Evolutionary conservation across 2,888 invertebrate genomes (phyloP).

Genomic region (Andricus curvator): DNA sequence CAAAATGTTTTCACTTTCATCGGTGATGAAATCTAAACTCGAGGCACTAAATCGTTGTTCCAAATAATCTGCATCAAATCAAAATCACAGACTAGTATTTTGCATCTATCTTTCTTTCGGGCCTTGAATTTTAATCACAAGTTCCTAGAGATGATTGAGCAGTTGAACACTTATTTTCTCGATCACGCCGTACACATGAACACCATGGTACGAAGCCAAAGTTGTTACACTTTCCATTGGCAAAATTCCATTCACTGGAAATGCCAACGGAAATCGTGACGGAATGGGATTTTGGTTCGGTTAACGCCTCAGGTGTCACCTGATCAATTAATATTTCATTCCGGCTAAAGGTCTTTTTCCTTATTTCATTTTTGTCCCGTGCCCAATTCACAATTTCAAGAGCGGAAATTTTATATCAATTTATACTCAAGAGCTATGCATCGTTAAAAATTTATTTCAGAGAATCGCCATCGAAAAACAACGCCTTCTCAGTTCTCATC

Average conservation of each 20-base stretch:
- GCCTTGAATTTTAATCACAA: conserved; percentile 28
- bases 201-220: conserved; percentile 13
- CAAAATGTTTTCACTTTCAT: background rate
- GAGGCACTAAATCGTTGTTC: conserved; percentile 4
- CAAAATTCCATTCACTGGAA: conserved; percentile 27
- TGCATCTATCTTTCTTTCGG: background rate
- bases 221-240: conserved; percentile 38
- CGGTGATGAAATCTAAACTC: background rate
- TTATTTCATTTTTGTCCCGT: no score
- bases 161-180: conserved; percentile 19
- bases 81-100: background rate
- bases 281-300: background rate
- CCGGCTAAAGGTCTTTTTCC: no score
- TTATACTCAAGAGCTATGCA: conserved; percentile 4
- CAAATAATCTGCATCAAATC: background rate
- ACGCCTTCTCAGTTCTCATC: background rate
- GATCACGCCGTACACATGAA: conserved; percentile 6
- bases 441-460: conserved; percentile 26
- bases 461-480: background rate
- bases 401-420: background rate
- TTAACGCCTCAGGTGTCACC: background rate
- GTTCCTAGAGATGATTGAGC: conserved; percentile 36
- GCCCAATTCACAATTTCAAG: no score
- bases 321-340: background rate
- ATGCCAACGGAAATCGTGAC: conserved; percentile 1